A percentile compares a stretch with the other conserved stretches of the same genome.
Evolutionary conservation across 2,888 invertebrate species (phyloP).

Genomic region (Mythimna impura): DNA sequence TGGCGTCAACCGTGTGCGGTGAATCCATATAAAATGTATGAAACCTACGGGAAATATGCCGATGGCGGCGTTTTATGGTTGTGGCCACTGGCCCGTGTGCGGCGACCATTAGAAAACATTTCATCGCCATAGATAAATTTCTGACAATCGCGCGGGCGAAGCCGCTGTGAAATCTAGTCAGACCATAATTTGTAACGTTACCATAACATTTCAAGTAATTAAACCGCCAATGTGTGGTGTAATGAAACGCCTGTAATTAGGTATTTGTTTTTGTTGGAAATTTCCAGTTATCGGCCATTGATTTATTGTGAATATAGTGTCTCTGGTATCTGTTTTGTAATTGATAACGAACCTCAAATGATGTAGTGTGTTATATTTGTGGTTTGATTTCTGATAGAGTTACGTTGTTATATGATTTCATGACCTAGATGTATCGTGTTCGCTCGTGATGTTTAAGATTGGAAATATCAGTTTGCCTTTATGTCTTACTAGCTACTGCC

Average conservation of each 20-base stretch:
- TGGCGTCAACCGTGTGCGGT: too few relatives aligned
- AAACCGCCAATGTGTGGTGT: conserved; percentile 34
- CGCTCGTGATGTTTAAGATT: not conserved
- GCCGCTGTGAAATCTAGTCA: not conserved
- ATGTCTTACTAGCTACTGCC: not conserved
- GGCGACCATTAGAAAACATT: too few relatives aligned
- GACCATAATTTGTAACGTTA: conserved; percentile 36
- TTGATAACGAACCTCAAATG: conserved; percentile 30
- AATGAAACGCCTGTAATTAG: conserved; percentile 47
- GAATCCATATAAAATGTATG: too few relatives aligned
- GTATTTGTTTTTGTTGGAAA: conserved; percentile 50
- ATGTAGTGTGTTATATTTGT: conserved; percentile 11
- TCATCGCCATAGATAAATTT: too few relatives aligned
- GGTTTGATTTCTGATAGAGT: not conserved
- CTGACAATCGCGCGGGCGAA: not conserved
- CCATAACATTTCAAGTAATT: conserved; percentile 43
- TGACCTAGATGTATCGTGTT: not conserved
- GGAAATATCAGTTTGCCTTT: not conserved
- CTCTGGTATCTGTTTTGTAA: conserved; percentile 26
- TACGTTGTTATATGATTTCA: not conserved
- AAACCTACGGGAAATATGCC: too few relatives aligned
- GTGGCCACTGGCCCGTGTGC: too few relatives aligned
- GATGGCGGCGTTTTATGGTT: too few relatives aligned
- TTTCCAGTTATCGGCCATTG: conserved; percentile 54
- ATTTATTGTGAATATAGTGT: conserved; percentile 42